These are phyloP conservation scores for Brachypodius melanocephalos DNA, from an alignment of 2,113 vertebrate genomes.

Conservation along the genomic window DNA sequence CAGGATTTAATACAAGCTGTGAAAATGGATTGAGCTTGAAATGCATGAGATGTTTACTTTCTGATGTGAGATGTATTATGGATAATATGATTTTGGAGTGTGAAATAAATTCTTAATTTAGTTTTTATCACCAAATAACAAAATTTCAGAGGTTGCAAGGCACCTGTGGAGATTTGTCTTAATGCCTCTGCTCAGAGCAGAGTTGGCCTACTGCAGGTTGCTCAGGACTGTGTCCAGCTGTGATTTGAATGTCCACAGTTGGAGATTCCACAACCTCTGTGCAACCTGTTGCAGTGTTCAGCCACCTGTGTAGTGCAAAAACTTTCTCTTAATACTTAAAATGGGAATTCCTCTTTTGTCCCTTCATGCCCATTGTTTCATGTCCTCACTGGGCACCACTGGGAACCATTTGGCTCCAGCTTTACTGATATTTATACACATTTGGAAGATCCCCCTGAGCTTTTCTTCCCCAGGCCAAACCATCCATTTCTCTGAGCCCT, in stretches of 20 bases:
- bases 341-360: neutral
- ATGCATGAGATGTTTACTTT: neutral
- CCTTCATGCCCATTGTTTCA: rapidly evolving
- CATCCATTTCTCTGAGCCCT: neutral
- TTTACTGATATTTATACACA: neutral
- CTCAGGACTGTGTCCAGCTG: neutral
- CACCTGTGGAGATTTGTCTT: neutral
- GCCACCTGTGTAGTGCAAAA: neutral
- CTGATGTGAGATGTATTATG: neutral
- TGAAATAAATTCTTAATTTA: neutral
- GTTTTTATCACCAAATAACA: neutral
- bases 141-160: neutral
- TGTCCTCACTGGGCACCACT: neutral
- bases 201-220: neutral
- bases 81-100: neutral
- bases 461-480: neutral
- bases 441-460: neutral
- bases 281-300: neutral
- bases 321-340: neutral
- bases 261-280: neutral
- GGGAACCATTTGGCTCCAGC: neutral
- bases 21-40: neutral
- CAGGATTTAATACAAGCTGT: neutral
- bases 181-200: rapidly evolving
- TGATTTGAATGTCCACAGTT: neutral